These are phyloP conservation scores for Coracopsis vasa DNA, from an alignment of 2,113 vertebrate species.

Conservation along the genomic window DNA sequence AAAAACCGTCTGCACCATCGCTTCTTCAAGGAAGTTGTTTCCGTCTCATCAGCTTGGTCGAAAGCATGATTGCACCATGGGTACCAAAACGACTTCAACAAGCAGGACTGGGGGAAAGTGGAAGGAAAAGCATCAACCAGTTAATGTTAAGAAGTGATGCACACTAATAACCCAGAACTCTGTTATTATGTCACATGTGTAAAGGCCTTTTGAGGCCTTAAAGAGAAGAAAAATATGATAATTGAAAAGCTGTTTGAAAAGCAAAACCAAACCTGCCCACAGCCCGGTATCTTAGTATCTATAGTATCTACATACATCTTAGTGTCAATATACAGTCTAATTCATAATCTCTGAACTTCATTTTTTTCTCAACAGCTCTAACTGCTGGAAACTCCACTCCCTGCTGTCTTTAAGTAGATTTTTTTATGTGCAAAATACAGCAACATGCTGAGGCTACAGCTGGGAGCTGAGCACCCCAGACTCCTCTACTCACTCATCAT, in stretches of 20 bases:
- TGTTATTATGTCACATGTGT: background rate
- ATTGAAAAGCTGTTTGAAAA: background rate
- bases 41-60: background rate
- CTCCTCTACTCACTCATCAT: background rate
- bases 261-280: background rate
- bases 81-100: background rate
- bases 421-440: background rate
- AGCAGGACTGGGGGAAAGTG: background rate
- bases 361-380: background rate
- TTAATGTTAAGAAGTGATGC: background rate
- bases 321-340: background rate
- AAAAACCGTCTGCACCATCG: background rate
- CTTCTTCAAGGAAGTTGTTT: background rate
- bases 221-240: background rate
- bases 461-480: background rate
- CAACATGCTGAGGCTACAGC: background rate
- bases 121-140: background rate
- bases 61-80: background rate
- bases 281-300: background rate
- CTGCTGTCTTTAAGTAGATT: background rate
- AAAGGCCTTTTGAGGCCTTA: background rate
- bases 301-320: background rate
- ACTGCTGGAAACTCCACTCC: background rate
- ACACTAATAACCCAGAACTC: accelerated
- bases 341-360: background rate